Base-by-base conservation (phyloP, 2,113 vertebrate species). In the Alligator mississippiensis region DNA sequence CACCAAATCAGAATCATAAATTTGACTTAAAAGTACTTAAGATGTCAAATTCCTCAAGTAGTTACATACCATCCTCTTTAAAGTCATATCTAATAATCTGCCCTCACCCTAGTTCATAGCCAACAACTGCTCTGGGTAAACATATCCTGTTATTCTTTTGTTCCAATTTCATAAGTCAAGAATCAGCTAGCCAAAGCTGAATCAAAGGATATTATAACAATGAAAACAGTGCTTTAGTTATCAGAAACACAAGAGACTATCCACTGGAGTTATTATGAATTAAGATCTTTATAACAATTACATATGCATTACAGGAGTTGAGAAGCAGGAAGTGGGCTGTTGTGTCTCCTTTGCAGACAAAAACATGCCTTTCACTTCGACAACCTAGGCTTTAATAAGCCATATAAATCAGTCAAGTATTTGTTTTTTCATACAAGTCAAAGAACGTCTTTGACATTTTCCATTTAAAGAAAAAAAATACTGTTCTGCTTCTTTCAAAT, bases 121-220 rank as follows among this genome's bases (percentile, higher is more conserved):
- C 92, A 96, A 96, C 88, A 97, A 84, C 2, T 81, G 84, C 84
- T 89, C 82, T 1, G 70, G 88, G 86, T 84, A 91, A 70, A 74
- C 96, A 96, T 91, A 97, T 96, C 95, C 96, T 96, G 96, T 85
- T 96, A 79, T 86, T 92, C 87, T 92, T 95, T 82, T 86, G 87
- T 80, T 91, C 72, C 81, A 92, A 81, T 58, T 82, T 95, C 84
- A 94, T 1, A 90, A 90, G 85, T 90, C 93, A 93, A 89, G 82
- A 95, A 93, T 58, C 82, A 92, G 60, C 77, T 78, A 93, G 75
- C 70, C 80, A 89, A 92, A 85, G 89, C 25, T 89, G 9, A 66
- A 93, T 62, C 59, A 61, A 90, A 70, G 30, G 28, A 59, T 68
- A 78, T 58, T 79, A 38, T 30, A 83, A 62, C 0, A 2, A 93